Evolutionary conservation across 2,888 invertebrate species (phyloP), one percentile per base, ranked within the genome.

Genomic region (Branchinecta sandiegonensis): DNA sequence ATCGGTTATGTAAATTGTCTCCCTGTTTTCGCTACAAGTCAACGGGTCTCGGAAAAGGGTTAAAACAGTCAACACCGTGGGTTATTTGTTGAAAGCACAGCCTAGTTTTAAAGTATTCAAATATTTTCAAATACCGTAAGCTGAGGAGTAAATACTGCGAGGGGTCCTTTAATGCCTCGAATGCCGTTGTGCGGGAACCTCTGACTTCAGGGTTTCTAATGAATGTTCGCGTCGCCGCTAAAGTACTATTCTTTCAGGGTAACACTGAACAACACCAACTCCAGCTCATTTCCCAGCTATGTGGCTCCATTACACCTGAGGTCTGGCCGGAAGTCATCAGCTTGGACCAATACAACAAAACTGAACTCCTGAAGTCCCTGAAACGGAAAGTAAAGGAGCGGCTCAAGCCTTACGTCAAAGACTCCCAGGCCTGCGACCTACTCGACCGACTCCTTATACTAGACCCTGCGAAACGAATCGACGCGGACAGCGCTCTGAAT

Each of bases 261-360:
- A 91, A 89, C 67, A 94, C 95, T 0, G 99, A 99, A 75, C 95
- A 95, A 75, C 91, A 94, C 76, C 99, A 99, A 76, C 78, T 99
- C 11, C 90, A 89, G 47, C 82, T 96, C 14, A 99, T 99, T 71
- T 91, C 92, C 0, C 94, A 95, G 77, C 81, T 99, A 9, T 99
- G 97, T 77, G 99, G 99, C 0, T 92, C 94, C 0, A 94, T 99
- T 71, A 91, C 88, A 0, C 88, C 93, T 0, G 88, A 92, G 72
- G 87, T 90, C 6, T 97, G 96, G 95, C 92, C 93, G 0, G 92
- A 90, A 0, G 94, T 95, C 0, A 94, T 94, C 75, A 86, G 83
- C 73, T 80, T 97, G 17, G 94, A 94, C 72, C 79, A 94, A 0
- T 96, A 86, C 77, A 88, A 85, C 73, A 90, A 90, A 76, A 87